Evolutionary conservation across 2,797 vertebrate species (phyloP), one percentile per base, ranked within the genome.

Genomic region (Orientallactaga sibirica): DNA sequence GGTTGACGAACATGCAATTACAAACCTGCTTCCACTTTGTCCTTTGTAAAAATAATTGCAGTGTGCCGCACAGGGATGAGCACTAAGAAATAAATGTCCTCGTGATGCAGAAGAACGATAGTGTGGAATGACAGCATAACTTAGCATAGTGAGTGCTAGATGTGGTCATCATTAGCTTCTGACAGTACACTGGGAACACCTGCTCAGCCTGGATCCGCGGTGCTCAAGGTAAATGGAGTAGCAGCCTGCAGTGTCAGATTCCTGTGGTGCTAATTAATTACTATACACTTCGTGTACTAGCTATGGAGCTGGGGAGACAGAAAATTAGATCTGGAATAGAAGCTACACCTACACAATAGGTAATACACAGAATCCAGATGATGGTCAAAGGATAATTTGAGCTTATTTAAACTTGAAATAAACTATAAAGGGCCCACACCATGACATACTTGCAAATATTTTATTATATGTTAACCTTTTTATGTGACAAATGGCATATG

Each of bases 41-140:
- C 93, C 91, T 98, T 92, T 97, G 92, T 96, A 96, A 97, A 96
- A 98, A 97, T 98, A 98, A 97, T 97, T 97, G 97, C 91, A 82
- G 88, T 83, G 94, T 97, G 95, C 58, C 81, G 95, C 86, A 96
- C 87, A 95, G 8, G 22, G 82, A 97, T 97, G 94, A 96, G 71
- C 78, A 97, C 71, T 95, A 97, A 96, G 95, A 97, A 97, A 97
- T 93, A 87, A 79, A 95, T 90, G 52, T 95, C 61, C 61, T 97
- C 48, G n/a, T 0, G 18, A 97, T 95, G 86, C 84, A 96, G 88
- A 94, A 97, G 97, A 98, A 96, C 94, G 92, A 91, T 96, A 87
- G 94, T 0, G 71, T 96, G 76, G 91, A 94, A 94, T 91, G 90
- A 96, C 97, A 97, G 91, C 76, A 87, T 95, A 96, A 97, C 97